Evolutionary conservation across 2,888 invertebrate species (phyloP), one percentile per base, ranked within the genome.

Genomic region (Leptogaster cylindrica): DNA sequence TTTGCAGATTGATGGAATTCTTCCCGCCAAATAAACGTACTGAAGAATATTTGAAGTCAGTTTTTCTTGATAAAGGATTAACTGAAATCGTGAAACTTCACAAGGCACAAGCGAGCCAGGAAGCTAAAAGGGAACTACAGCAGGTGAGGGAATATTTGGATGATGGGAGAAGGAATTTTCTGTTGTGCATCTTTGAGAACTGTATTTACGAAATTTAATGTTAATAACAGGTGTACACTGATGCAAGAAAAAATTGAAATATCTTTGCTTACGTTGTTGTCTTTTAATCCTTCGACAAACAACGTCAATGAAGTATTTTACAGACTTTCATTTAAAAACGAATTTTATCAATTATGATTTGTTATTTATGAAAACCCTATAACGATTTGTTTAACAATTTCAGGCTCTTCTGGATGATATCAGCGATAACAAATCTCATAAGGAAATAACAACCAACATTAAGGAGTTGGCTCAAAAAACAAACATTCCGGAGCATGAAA

Each of bases 11-110:
- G 78, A 88, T 93, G 89, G 95, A 96, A 82, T 94, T 96, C 83
- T 90, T 97, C 79, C 97, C 97, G 72, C 87, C 91, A 76, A 96
- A 95, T 83, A 96, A 95, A 78, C 89, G 96, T 78, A 93, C 92
- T 76, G 93, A 93, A 82, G 93, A 93, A 76, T 89, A 91, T 80
- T 90, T 96, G 81, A 88, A 89, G 75, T 83, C 89, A 74, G 86
- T 89, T 75, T 94, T 94, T 83, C 88, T 88, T 73, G 88, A 90
- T 67, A 89, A 90, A 75, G 93, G 91, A 23, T 86, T 95, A 72
- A 87, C 87, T 63, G 91, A 92, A 80, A 87, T 95, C 76, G 88
- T 91, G 75, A 88, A 89, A 75, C 83, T 92, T 74, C 91, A 92
- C 78, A 89, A 92, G 77, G 90, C 90, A 71, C 92, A 92, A 80